Evolutionary conservation across 2,797 vertebrate species (phyloP), one percentile per base, ranked within the genome.

Genomic region (Microchirus variegatus): DNA sequence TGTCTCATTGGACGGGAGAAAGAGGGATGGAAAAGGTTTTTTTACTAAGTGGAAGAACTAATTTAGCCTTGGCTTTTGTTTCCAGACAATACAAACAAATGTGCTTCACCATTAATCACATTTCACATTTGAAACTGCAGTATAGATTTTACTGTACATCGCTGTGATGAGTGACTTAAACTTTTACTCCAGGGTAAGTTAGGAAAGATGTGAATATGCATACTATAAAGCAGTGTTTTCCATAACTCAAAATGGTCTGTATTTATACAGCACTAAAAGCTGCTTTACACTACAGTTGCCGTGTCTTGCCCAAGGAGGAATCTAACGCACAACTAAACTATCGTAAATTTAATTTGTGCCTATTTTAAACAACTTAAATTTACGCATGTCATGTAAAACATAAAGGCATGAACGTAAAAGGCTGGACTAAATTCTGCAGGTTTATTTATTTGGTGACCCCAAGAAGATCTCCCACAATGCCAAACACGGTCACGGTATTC

Each of bases 1-100:
- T 85, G 77, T 88, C 80, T 91, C 56, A 61, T 59, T 86, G 82
- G 83, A n/a, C 67, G 64, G 47, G 47, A 61, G 63, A 53, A 41
- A 61, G 22, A 58, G 48, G 66, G 53, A n/a, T 79, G 78, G 83
- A 80, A 87, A 87, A 77, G 69, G 63, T 65, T 70, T 42, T 70
- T 42, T 70, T 38, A 51, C 60, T 71, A 68, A 82, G 67, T 78
- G 58, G 57, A 82, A 59, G 75, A 85, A 80, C 77, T 81, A 67
- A 75, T 86, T 85, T 68, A 76, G 64, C 60, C 67, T 76, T 50
- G 55, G 46, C 43, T 57, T 55, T 84, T 84, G 71, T 75, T 81
- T 63, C 70, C 57, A 69, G 56, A 76, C 47, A 60, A 40, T 60
- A 53, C 82, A 83, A 74, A 83, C 62, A 67, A 79, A 16, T 60